Evolutionary conservation across 2,888 invertebrate genomes (phyloP).

Genomic region (Limnephilus lunatus): DNA sequence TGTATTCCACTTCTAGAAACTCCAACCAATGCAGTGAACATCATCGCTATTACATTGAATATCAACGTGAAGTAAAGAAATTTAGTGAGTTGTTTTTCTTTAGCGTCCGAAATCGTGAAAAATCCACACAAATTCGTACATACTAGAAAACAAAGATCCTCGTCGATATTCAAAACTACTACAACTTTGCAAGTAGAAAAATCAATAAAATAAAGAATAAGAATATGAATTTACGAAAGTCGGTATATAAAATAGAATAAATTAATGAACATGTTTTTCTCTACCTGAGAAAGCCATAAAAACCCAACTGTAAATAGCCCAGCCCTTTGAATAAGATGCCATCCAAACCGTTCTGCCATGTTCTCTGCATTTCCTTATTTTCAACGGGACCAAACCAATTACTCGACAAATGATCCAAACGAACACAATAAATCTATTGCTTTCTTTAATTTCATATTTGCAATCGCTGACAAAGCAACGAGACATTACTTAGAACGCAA

Average conservation of each 20-base stretch:
- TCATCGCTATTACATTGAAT: background rate
- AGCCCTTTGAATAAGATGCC: slow-evolving; percentile 3
- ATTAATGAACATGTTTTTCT: background rate
- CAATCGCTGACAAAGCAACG: background rate
- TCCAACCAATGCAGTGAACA: background rate
- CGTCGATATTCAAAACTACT: too few species aligned
- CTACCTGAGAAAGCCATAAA: background rate
- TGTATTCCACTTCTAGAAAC: slow-evolving; percentile 16
- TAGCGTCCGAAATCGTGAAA: background rate
- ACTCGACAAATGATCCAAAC: slow-evolving; percentile 14
- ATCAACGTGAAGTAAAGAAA: background rate
- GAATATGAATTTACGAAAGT: background rate
- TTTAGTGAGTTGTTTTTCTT: background rate
- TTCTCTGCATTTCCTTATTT: background rate
- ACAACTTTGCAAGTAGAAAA: too few species aligned
- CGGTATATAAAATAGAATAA: too few species aligned
- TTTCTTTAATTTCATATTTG: slow-evolving; percentile 7
- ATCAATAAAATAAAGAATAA: too few species aligned
- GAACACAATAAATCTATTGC: background rate
- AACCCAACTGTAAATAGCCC: background rate
- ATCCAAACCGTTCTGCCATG: background rate
- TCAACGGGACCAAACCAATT: background rate
- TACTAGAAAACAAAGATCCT: background rate
- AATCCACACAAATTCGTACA: background rate
- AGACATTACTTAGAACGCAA: background rate